These are phyloP conservation scores for Drosophila yooni DNA, from an alignment of 2,888 invertebrate species.

Conservation along the genomic window DNA sequence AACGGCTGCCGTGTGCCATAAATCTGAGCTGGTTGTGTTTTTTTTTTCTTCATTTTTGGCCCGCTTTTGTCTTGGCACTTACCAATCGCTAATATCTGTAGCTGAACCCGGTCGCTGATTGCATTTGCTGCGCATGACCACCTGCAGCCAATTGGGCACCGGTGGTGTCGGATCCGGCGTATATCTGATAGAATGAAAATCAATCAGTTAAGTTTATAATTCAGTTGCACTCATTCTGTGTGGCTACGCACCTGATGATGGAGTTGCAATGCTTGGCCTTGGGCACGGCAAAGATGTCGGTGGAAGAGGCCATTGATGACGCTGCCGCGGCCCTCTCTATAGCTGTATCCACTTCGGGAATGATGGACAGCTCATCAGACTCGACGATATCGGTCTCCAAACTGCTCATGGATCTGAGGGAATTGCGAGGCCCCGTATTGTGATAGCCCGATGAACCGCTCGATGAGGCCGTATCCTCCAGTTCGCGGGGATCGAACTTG, in stretches of 20 bases:
- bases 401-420: conserved; percentile 75
- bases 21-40: conserved; percentile 55
- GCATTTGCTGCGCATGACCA: conserved; percentile 85
- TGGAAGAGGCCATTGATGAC: conserved; percentile 13
- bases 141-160: conserved; percentile 84
- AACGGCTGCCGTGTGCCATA: conserved; percentile 74
- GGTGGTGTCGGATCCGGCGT: conserved; percentile 83
- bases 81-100: conserved; percentile 65
- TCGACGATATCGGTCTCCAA: conserved; percentile 68
- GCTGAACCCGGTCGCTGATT: conserved; percentile 47
- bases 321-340: conserved; percentile 67
- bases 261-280: conserved; percentile 81
- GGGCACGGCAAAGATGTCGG: conserved; percentile 81
- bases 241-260: conserved; percentile 81
- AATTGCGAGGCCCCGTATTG: conserved; percentile 60
- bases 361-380: conserved; percentile 64
- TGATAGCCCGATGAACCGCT: conserved; percentile 41
- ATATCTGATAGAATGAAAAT: conserved; percentile 67
- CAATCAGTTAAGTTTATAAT: not conserved
- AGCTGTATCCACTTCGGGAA: conserved; percentile 74
- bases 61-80: conserved; percentile 41
- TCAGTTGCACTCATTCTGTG: not conserved
- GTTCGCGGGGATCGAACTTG: conserved; percentile 85
- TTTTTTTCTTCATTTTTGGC: not conserved
- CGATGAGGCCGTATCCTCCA: conserved; percentile 66